Evolutionary conservation across 2,113 vertebrate species (phyloP).

Genomic region (Poicephalus meyeri): DNA sequence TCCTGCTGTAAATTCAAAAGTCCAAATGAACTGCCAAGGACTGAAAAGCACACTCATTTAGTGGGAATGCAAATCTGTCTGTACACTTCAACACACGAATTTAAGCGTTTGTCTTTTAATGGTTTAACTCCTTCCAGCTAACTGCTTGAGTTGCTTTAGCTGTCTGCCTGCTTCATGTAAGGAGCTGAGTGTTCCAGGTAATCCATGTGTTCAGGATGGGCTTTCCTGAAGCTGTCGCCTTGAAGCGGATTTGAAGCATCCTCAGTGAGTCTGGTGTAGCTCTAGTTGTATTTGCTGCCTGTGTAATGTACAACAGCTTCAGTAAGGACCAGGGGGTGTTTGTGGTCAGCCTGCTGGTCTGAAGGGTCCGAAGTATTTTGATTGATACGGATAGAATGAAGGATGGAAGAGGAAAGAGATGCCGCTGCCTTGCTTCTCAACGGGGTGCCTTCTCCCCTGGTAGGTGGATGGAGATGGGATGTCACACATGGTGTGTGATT

Average conservation of each 20-base stretch:
- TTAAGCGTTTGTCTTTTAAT: accelerated
- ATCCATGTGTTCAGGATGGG: not conserved
- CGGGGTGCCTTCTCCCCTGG: not conserved
- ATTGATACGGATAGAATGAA: not conserved
- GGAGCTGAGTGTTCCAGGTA: not conserved
- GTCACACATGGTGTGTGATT: not conserved
- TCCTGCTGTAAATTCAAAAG: not conserved
- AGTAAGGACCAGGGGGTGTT: not conserved
- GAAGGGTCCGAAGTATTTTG: not conserved
- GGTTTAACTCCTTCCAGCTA: not conserved
- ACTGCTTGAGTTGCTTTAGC: not conserved
- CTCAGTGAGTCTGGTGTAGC: not conserved
- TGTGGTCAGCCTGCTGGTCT: not conserved
- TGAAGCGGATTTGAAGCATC: not conserved
- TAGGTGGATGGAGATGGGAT: not conserved
- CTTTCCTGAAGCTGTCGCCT: not conserved
- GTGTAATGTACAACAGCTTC: not conserved
- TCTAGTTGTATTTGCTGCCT: not conserved
- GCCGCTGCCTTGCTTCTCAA: not conserved
- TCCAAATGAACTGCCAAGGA: not conserved
- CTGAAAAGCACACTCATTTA: not conserved
- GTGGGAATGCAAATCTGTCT: not conserved
- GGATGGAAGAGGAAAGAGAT: not conserved
- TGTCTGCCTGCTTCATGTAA: not conserved
- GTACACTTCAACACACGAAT: not conserved